Conservation (phyloP, 2,113 vertebrate genomes). For the Myotis brandtii region DNA sequence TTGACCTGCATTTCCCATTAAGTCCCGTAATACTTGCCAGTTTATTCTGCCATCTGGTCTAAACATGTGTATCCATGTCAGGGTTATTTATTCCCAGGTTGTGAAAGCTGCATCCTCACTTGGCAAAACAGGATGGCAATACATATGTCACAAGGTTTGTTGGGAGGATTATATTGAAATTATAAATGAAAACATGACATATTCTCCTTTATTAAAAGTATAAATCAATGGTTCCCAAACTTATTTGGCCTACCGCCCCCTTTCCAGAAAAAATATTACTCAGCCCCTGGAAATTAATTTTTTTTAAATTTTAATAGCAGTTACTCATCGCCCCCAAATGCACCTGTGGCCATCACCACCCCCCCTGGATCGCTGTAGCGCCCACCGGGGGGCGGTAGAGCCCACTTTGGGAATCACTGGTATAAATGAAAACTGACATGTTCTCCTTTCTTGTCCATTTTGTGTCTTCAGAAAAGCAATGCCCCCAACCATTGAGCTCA, state of each 20-base stretch:
- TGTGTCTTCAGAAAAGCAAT: not conserved
- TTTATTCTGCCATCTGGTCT: not conserved
- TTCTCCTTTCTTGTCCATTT: not conserved
- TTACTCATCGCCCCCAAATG: too few relatives aligned
- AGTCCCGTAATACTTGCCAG: not conserved
- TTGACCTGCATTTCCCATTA: not conserved
- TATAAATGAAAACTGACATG: not conserved
- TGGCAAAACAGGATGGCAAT: not conserved
- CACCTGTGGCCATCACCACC: too few relatives aligned
- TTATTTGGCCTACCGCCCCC: too few relatives aligned
- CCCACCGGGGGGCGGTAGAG: too few relatives aligned
- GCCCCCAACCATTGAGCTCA: not conserved
- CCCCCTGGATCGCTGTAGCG: too few relatives aligned
- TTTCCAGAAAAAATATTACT: too few relatives aligned
- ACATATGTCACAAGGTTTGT: not conserved
- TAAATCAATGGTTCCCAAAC: too few relatives aligned
- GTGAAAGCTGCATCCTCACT: not conserved
- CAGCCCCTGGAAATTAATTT: too few relatives aligned
- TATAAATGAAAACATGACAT: not conserved
- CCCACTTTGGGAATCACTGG: too few relatives aligned
- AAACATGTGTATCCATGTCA: not conserved
- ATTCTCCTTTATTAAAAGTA: not conserved
- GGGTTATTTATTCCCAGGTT: not conserved
- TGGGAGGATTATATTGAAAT: not conserved
- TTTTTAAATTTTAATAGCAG: too few relatives aligned